Percentiles rank a stretch among this genome's conserved stretches.
Conservation (phyloP, 2,113 vertebrate genomes). For the Lycaon pictus region DNA sequence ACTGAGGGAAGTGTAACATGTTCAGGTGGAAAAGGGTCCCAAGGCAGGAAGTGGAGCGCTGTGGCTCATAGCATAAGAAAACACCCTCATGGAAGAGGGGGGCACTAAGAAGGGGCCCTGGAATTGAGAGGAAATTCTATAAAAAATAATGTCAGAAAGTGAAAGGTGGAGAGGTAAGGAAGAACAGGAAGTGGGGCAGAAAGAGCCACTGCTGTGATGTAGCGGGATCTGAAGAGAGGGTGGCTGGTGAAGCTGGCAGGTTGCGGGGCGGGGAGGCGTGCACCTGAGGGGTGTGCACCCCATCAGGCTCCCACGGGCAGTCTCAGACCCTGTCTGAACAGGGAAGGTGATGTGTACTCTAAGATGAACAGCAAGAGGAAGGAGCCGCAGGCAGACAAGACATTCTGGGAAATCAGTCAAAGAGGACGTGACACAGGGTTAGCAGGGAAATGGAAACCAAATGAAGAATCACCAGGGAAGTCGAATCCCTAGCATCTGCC, state of each 20-base stretch:
- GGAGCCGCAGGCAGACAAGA: background rate
- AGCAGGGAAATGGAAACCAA: background rate
- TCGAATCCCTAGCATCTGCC: background rate
- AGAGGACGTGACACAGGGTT: background rate
- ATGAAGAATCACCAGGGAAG: background rate
- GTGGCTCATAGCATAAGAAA: background rate
- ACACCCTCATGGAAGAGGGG: background rate
- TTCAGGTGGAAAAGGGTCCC: background rate
- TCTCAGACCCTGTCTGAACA: background rate
- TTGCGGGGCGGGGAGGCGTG: background rate
- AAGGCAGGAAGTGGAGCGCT: background rate
- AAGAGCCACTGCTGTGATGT: fast-evolving
- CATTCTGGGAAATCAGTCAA: background rate
- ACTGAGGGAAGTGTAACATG: background rate
- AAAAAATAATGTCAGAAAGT: background rate
- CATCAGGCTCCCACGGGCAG: fast-evolving
- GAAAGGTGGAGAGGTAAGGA: background rate
- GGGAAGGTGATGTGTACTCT: fast-evolving
- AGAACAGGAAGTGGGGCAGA: background rate
- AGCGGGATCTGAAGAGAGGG: background rate
- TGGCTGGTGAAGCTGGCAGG: no score
- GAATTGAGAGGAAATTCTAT: background rate
- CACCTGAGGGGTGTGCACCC: background rate
- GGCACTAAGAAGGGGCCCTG: background rate
- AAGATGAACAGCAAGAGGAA: background rate